Conservation (phyloP, 2,797 vertebrate species). For the Enteromius treurensis region DNA sequence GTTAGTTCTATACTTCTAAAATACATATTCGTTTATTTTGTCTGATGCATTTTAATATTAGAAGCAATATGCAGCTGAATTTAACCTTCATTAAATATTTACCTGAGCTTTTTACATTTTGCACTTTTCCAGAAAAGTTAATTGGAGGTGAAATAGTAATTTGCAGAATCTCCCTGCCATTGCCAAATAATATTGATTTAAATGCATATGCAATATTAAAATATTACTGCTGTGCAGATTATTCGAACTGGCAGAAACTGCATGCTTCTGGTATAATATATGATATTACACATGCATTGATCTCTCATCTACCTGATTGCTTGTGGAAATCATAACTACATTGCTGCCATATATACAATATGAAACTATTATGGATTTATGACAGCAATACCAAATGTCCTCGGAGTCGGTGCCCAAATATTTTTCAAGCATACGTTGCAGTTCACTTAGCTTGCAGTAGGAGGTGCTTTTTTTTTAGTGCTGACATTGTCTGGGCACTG, state of each 20-base stretch:
- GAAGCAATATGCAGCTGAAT: neutral
- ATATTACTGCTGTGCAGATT: slow-evolving; percentile 1
- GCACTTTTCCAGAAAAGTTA: neutral
- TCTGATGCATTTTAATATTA: neutral
- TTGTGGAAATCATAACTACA: slow-evolving; percentile 4
- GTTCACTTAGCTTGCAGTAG: slow-evolving; percentile 38
- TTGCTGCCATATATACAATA: neutral
- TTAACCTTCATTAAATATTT: neutral
- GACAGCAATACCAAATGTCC: neutral
- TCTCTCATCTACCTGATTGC: neutral
- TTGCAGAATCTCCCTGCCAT: neutral
- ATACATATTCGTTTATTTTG: neutral
- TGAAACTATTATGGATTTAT: slow-evolving; percentile 5
- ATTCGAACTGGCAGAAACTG: neutral
- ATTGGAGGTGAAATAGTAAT: neutral
- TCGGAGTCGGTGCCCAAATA: neutral
- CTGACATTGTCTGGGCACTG: slow-evolving; percentile 16
- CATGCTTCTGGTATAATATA: neutral
- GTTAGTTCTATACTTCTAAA: neutral
- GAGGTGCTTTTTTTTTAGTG: slow-evolving; percentile 18
- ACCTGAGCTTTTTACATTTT: neutral
- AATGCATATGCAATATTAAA: neutral
- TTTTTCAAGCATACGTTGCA: neutral
- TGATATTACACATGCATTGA: neutral
- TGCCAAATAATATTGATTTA: neutral